Evolutionary conservation across 30 jellyfish, hydroid and myxozoan genomes (phyloP), one percentile per base, ranked within the genome.

Genomic region (Pelagia noctiluca): DNA sequence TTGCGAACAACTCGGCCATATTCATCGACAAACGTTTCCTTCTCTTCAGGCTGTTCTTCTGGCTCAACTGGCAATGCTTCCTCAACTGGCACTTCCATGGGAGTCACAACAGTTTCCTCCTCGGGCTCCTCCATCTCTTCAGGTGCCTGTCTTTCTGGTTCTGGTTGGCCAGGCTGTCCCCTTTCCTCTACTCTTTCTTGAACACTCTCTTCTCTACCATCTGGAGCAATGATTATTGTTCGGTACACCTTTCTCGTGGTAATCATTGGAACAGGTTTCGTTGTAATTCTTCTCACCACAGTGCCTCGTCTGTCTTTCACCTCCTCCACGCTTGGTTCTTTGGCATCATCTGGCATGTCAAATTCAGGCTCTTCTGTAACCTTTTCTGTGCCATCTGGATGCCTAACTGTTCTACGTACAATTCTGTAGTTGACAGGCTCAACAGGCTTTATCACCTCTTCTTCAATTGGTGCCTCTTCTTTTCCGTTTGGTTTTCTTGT

Each of bases 161-260:
- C 68, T 19, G 68, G 68, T 52, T 8, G 7, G 68, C 26, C 68
- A 52, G 68, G 68, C 68, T 52, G 28, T 34, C 24, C 24, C 22
- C 52, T 30, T 28, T 63, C 77, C n/a, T 25, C 2, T 8, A 63
- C 77, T 25, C 52, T 63, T 34, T 63, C 77, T 63, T 63, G 52
- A n/a, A n/a, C 77, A 63, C 77, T 63, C 28, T 63, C 77, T 34
- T 63, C 77, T 25, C 22, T 63, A 3, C 77, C 77, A 63, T 63
- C 77, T 7, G 77, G 77, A 7, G 77, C 77, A 63, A 63, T 30
- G 22, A 63, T 34, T 50, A 63, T 63, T 3, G 77, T 63, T 34
- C 77, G 49, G 77, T 63, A 63, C 52, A 63, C 77, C 57, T 63
- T 63, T 34, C 77, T 63, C 19, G 24, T 34, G 7, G 77, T 63